Evolutionary conservation across 2,113 vertebrate genomes (phyloP), one percentile per base, ranked within the genome.

Genomic region (Ivindomyrus marchei): DNA sequence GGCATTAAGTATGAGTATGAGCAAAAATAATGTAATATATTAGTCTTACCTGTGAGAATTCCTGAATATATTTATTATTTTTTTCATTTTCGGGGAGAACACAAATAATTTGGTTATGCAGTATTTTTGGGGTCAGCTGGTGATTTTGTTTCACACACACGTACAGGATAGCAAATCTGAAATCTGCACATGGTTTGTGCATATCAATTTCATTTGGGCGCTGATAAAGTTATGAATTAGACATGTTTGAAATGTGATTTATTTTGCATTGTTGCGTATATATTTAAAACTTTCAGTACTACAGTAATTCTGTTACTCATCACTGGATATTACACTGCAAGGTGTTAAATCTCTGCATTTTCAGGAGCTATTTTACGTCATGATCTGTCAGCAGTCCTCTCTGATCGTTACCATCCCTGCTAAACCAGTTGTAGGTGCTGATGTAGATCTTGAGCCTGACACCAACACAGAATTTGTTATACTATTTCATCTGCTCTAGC

Each of bases 1-100:
- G 27, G 27, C 27, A 27, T 27, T 27, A 27, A 83, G 77, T 4
- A 39, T 83, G 39, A 42, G 4, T 80, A 46, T 47, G 45, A 45
- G 80, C 80, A 39, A 47, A 84, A 84, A 84, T 84, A 84, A 84
- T 84, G 80, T 8, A 85, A 85, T 47, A 45, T n/a, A 47, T 85
- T 45, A 46, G 24, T 85, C 19, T 83, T 45, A 83, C 36, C 19
- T 11, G 17, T 45, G 77, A 45, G 77, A 83, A 83, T 42, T 45
- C 39, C 17, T 42, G 19, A 83, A 83, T 83, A 80, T 42, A 19
- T 80, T 36, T 3, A 49, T 27, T 15, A 0, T 31, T 84, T 46
- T 46, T n/a, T 46, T 9, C 80, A 45, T 85, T 39, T 77, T 77
- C 15, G 36, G 9, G 80, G 21, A 10, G 42, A 85, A 45, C 39